Evolutionary conservation across 2,113 vertebrate species (phyloP).

Genomic region (Chelonoidis abingdonii): DNA sequence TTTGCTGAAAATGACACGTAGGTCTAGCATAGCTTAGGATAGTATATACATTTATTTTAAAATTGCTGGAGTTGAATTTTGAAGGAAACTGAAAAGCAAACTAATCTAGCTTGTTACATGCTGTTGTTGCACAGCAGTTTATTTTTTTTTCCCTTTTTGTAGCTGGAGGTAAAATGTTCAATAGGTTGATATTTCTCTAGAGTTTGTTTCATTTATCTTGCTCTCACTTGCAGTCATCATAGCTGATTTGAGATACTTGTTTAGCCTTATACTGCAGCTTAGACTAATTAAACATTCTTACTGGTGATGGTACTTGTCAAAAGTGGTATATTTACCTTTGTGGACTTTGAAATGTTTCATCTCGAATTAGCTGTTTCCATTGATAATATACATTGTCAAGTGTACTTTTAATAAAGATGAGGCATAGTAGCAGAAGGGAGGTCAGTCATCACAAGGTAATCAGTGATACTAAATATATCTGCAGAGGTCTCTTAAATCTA

Average conservation of each 20-base stretch:
- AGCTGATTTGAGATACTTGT: neutral
- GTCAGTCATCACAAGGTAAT: neutral
- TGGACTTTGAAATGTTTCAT: neutral
- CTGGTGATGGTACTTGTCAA: neutral
- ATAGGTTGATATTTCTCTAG: neutral
- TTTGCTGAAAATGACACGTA: neutral
- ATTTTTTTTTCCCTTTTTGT: neutral
- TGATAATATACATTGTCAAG: neutral
- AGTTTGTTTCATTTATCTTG: neutral
- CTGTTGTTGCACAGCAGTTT: rapidly evolving
- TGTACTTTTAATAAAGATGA: neutral
- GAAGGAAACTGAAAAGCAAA: neutral
- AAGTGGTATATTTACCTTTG: neutral
- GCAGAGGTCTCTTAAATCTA: neutral
- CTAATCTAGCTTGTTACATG: neutral
- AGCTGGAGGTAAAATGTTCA: neutral
- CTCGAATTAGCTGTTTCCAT: neutral
- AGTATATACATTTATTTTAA: neutral
- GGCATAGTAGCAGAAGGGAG: neutral
- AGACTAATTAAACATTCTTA: neutral
- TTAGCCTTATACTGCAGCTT: rapidly evolving
- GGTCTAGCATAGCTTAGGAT: neutral
- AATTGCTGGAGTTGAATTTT: neutral
- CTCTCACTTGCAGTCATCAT: rapidly evolving
- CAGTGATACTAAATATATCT: neutral